Evolutionary conservation across 2,113 vertebrate species (phyloP).

Genomic region (Picathartes gymnocephalus): DNA sequence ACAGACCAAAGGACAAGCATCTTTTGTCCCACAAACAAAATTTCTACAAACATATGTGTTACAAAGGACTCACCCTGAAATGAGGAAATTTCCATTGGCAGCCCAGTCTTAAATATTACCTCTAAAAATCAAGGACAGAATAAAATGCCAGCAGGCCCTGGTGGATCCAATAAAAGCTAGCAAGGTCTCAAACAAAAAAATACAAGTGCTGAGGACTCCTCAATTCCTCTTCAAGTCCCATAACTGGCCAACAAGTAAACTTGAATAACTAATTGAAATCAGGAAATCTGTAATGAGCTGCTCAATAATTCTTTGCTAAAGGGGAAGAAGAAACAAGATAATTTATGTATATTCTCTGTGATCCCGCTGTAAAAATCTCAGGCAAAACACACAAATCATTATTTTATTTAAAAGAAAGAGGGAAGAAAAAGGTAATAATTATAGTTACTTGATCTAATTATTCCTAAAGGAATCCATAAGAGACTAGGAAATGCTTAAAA

Average conservation of each 20-base stretch:
- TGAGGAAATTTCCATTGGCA: background rate
- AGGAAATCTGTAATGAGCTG: background rate
- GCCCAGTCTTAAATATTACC: background rate
- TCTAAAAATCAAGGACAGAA: background rate
- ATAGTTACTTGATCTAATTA: constrained; percentile 61
- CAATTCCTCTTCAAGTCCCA: background rate
- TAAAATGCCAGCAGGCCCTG: background rate
- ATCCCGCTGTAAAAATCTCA: constrained; percentile 2
- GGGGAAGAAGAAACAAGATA: constrained; percentile 1
- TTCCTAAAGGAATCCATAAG: constrained; percentile 58
- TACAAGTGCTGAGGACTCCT: background rate
- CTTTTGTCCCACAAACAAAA: background rate
- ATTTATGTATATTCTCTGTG: background rate
- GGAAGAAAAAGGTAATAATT: constrained; percentile 34
- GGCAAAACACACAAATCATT: constrained; percentile 33
- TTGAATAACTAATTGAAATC: constrained; percentile 12
- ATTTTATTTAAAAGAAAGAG: constrained; percentile 22
- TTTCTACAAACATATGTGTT: background rate
- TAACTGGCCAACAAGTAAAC: background rate
- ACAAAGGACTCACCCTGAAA: background rate
- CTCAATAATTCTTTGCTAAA: background rate
- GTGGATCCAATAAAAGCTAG: background rate
- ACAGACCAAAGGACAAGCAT: background rate
- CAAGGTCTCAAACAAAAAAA: background rate
- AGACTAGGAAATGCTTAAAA: constrained; percentile 27